Percentiles rank a stretch among this genome's conserved stretches.
Conservation (phyloP, 2,797 vertebrate species). For the Amblyraja radiata region DNA sequence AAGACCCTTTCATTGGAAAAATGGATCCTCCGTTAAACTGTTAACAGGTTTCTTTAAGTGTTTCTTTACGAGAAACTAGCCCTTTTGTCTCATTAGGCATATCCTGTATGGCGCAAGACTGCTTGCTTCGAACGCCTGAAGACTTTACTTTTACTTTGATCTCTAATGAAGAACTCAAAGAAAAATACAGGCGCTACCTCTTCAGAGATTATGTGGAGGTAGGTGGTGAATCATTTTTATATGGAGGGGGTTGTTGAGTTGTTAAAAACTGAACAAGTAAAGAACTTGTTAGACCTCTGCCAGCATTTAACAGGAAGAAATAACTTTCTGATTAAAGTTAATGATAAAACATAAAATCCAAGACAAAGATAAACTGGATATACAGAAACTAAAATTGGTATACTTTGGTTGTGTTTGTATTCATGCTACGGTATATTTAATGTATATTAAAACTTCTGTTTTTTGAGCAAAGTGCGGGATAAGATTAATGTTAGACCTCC, state of each 20-base stretch:
- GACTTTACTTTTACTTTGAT: conserved; percentile 93
- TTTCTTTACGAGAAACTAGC: neutral
- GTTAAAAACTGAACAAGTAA: neutral
- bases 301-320: neutral
- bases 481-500: no score
- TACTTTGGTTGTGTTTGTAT: neutral
- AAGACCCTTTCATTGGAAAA: neutral
- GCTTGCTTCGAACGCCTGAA: conserved; percentile 86
- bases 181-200: conserved; percentile 99
- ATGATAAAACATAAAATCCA: neutral
- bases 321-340: neutral
- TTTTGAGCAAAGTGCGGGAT: neutral
- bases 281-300: neutral
- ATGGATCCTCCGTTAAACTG: neutral
- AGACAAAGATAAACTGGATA: neutral
- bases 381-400: neutral
- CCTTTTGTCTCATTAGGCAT: conserved; percentile 61
- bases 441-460: neutral
- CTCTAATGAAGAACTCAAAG: conserved; percentile 89
- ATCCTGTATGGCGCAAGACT: conserved; percentile 98
- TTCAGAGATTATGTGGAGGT: conserved; percentile 99
- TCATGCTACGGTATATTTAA: neutral
- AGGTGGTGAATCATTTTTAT: conserved; percentile 37
- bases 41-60: neutral
- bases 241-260: no score